Evolutionary conservation across 2,888 invertebrate species (phyloP).

Genomic region (Conistra vaccinii): DNA sequence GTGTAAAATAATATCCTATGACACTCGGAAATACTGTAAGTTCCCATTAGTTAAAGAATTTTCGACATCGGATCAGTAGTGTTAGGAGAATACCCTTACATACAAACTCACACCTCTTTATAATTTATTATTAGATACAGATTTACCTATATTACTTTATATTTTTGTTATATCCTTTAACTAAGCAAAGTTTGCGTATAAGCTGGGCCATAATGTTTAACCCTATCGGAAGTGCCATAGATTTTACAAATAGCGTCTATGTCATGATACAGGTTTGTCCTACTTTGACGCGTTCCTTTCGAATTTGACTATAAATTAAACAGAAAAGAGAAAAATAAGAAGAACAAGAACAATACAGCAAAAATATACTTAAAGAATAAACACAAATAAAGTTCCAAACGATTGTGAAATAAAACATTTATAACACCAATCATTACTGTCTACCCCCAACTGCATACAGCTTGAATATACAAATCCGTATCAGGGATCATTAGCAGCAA

Average conservation of each 20-base stretch:
- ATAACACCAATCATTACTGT: slow-evolving; percentile 45
- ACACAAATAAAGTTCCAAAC: neutral
- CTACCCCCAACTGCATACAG: slow-evolving; percentile 31
- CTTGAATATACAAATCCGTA: slow-evolving; percentile 65
- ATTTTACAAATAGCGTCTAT: neutral
- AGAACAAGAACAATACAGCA: neutral
- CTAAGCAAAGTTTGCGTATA: neutral
- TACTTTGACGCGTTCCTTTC: neutral
- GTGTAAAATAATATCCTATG: no score
- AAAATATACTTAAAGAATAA: neutral
- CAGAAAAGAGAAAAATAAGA: neutral
- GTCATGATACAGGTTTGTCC: neutral
- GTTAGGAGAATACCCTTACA: neutral
- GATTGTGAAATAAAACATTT: slow-evolving; percentile 35
- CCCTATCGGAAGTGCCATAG: neutral
- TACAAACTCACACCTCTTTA: neutral
- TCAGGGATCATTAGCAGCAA: slow-evolving; percentile 69
- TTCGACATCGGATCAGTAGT: neutral
- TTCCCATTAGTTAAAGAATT: neutral
- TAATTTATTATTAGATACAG: neutral
- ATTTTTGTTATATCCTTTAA: neutral
- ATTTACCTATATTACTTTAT: no score
- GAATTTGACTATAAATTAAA: neutral
- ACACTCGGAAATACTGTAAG: neutral
- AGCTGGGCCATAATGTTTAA: neutral